Percentiles rank a stretch among this genome's conserved stretches.
phyloP scores from a whole-genome alignment of 2,113 vertebrate species.

The Cyprinodon tularosa region DNA sequence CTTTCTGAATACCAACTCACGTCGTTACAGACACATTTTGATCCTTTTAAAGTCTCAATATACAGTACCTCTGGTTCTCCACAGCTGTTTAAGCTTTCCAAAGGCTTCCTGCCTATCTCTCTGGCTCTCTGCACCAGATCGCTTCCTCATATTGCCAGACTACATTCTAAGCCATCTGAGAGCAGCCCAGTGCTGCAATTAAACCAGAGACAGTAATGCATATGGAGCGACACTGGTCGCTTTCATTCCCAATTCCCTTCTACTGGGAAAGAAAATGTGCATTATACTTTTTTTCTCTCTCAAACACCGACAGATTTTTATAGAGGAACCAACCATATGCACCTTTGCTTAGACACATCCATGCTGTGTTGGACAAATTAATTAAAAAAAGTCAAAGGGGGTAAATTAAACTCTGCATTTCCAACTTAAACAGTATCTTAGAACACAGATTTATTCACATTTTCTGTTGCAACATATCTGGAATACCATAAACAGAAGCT shows the following conservation, averaged over 20 bases:
- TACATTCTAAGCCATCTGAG: slow-evolving; percentile 22
- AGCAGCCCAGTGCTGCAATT: slow-evolving; percentile 36
- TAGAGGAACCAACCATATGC: slow-evolving; percentile 8
- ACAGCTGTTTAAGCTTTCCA: slow-evolving; percentile 3
- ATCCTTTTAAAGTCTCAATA: not conserved
- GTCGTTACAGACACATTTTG: not conserved
- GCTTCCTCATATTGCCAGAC: slow-evolving; percentile 16
- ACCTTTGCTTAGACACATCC: slow-evolving; percentile 14
- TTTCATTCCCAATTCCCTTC: slow-evolving; percentile 30
- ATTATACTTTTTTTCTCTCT: slow-evolving; percentile 24
- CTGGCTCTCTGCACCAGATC: slow-evolving; percentile 11
- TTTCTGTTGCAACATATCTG: too few species aligned
- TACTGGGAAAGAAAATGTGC: slow-evolving; percentile 4
- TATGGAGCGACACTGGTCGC: slow-evolving; percentile 51
- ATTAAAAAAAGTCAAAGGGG: not conserved
- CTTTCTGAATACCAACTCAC: not conserved
- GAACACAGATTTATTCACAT: too few species aligned
- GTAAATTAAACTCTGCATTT: too few species aligned
- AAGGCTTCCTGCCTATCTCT: not conserved
- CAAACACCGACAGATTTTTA: slow-evolving; percentile 8
- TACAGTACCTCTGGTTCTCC: slow-evolving; percentile 14
- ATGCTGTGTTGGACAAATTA: slow-evolving; percentile 36
- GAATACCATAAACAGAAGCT: too few species aligned
- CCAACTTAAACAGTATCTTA: too few species aligned
- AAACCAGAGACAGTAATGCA: slow-evolving; percentile 46